Evolutionary conservation across 2,888 invertebrate species (phyloP).

Genomic region (Dasypolia templi): DNA sequence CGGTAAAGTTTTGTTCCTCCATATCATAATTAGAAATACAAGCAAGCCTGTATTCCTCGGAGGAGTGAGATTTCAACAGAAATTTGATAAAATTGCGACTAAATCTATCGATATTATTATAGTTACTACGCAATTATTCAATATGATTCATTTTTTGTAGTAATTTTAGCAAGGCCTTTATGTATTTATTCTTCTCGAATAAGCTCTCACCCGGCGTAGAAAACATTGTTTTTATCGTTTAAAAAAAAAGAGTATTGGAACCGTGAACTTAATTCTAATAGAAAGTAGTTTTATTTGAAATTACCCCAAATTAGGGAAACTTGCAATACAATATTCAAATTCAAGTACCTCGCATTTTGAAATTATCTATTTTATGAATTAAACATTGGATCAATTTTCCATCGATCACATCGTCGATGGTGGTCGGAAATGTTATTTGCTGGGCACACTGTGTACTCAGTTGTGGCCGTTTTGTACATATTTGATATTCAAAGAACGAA

Average conservation of each 20-base stretch:
- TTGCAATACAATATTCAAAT: not conserved
- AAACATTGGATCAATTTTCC: slow-evolving; percentile 22
- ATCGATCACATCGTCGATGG: slow-evolving; percentile 38
- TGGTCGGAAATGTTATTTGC: slow-evolving; percentile 51
- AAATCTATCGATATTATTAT: not conserved
- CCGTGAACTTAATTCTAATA: not conserved
- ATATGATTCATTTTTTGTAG: not conserved
- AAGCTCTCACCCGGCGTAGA: not conserved
- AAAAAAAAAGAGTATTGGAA: no score
- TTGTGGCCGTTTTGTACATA: slow-evolving; percentile 55
- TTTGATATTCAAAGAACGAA: slow-evolving; percentile 66
- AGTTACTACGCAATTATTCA: not conserved
- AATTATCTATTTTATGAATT: slow-evolving; percentile 31
- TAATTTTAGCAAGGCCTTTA: not conserved
- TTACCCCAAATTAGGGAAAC: not conserved
- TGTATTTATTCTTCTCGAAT: not conserved
- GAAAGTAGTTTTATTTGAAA: not conserved
- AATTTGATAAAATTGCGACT: not conserved
- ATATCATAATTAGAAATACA: not conserved
- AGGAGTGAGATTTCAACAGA: not conserved
- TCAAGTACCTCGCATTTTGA: not conserved
- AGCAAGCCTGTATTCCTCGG: not conserved
- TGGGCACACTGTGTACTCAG: slow-evolving; percentile 20
- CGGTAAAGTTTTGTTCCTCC: not conserved
- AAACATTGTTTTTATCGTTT: not conserved